These are phyloP conservation scores for Cisticola juncidis DNA, from an alignment of 2,113 vertebrate species.

Conservation along the genomic window DNA sequence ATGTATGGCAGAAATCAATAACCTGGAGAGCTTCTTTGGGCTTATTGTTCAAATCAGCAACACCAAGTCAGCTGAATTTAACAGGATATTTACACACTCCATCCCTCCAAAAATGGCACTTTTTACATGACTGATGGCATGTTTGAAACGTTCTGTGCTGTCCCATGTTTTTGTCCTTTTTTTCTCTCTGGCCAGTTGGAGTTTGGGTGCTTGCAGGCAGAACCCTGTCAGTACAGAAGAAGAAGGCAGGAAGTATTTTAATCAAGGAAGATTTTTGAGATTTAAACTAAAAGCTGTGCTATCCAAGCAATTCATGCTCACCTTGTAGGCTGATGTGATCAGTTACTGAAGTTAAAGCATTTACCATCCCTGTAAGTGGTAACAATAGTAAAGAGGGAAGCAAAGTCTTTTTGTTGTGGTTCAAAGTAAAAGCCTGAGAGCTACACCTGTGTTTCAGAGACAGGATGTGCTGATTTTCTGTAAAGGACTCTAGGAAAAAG, in stretches of 20 bases:
- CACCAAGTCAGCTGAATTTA: neutral
- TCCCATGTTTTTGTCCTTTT: neutral
- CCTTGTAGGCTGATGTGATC: neutral
- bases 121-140: neutral
- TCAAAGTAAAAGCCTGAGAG: neutral
- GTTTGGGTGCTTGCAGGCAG: neutral
- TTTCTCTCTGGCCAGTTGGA: neutral
- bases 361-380: neutral
- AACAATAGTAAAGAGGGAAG: neutral
- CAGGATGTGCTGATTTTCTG: neutral
- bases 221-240: neutral
- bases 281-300: neutral
- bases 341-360: neutral
- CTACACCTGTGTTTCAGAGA: neutral
- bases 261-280: neutral
- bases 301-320: neutral
- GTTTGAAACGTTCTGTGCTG: neutral
- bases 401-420: neutral
- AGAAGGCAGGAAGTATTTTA: neutral
- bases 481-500: neutral
- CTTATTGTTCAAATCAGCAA: slow-evolving; percentile 14
- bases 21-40: slow-evolving; percentile 3
- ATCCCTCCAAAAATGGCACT: neutral
- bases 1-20: slow-evolving; percentile 39
- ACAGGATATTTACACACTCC: neutral